Percentiles rank a stretch among this genome's conserved stretches.
Conservation (phyloP, 2,888 invertebrate species). For the Nomada hirtipes region DNA sequence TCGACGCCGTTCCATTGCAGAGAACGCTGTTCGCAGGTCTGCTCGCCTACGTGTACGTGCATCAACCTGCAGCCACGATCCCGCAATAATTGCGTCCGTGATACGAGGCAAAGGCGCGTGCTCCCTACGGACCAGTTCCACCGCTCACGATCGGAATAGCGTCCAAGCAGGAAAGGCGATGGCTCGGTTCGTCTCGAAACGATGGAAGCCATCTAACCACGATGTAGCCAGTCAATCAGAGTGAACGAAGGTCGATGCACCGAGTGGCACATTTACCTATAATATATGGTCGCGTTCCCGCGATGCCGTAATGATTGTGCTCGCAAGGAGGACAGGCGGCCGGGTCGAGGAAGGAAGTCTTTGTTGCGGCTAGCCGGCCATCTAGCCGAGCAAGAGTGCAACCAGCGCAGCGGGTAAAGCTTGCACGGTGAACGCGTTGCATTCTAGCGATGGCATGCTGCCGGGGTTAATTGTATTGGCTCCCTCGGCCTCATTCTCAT, state of each 20-base stretch:
- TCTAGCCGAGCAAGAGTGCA: slow-evolving; percentile 36
- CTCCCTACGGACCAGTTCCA: slow-evolving; percentile 33
- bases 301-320: slow-evolving; percentile 77
- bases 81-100: slow-evolving; percentile 62
- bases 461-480: slow-evolving; percentile 82
- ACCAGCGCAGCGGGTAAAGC: slow-evolving; percentile 37
- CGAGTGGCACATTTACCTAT: slow-evolving; percentile 66
- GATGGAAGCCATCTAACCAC: background rate
- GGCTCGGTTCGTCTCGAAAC: background rate
- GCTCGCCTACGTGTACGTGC: slow-evolving; percentile 43
- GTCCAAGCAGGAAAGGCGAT: background rate
- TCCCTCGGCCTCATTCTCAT: slow-evolving; percentile 82
- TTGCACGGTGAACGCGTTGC: slow-evolving; percentile 65
- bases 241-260: slow-evolving; percentile 11
- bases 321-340: slow-evolving; percentile 37
- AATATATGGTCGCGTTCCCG: slow-evolving; percentile 71
- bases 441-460: slow-evolving; percentile 79
- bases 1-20: slow-evolving; percentile 40
- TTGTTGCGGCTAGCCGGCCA: slow-evolving; percentile 60
- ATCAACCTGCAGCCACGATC: slow-evolving; percentile 44
- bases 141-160: slow-evolving; percentile 1
- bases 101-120: slow-evolving; percentile 47
- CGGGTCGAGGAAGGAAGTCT: slow-evolving; percentile 47
- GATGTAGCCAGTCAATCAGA: background rate
- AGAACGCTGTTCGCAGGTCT: slow-evolving; percentile 4